phyloP scores from a whole-genome alignment of 2,888 invertebrate species.

The Argynnis bischoffii region DNA sequence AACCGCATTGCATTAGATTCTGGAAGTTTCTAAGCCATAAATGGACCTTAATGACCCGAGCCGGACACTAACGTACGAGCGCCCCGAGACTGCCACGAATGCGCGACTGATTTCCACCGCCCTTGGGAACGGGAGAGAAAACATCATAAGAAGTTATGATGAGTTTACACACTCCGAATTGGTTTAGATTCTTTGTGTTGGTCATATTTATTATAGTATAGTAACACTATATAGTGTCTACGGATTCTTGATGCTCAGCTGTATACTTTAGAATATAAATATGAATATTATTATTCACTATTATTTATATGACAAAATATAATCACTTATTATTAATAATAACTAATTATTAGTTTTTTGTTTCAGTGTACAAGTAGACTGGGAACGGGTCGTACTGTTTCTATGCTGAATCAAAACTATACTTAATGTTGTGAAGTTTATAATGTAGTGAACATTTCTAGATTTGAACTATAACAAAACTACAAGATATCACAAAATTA shows the following conservation, averaged over 20 bases:
- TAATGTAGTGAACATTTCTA: no score
- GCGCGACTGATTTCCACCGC: conserved; percentile 60
- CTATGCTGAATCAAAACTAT: no score
- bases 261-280: not conserved
- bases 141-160: conserved; percentile 57
- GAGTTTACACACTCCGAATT: conserved; percentile 42
- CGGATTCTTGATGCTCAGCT: not conserved
- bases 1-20: conserved; percentile 27
- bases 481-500: no score
- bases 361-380: no score
- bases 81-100: conserved; percentile 50
- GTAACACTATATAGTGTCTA: not conserved
- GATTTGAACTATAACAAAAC: no score
- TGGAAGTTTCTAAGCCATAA: conserved; percentile 49
- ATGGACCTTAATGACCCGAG: conserved; percentile 70
- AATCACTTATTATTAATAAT: no score
- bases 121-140: conserved; percentile 53
- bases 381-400: no score
- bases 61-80: conserved; percentile 59
- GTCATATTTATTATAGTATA: conserved; percentile 16
- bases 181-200: conserved; percentile 22
- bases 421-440: no score
- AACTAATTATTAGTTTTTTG: no score
- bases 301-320: no score
- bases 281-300: no score